Base-by-base conservation (phyloP, 2,797 vertebrate species). In the Sciurus carolinensis region DNA sequence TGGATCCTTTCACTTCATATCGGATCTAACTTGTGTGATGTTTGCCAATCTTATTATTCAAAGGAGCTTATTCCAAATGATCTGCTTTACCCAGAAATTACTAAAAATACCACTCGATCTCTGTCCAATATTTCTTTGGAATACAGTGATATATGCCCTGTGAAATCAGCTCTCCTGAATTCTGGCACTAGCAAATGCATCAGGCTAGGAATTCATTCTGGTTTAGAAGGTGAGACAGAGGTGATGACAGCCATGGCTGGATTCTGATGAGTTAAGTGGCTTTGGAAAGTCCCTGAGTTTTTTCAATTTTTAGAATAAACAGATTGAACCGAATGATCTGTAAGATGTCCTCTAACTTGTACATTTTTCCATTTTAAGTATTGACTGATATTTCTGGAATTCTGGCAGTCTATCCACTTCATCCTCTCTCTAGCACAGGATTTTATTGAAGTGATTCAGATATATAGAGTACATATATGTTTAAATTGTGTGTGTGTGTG, bases 41-140 rank as follows among this genome's bases (percentile, higher is more conserved):
- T 96, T 96, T 96, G 91, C 52, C 92, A 94, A 66, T 33, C 13
- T 36, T 85, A 0, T 93, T 90, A 80, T 67, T 89, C 81, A 80
- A 94, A 95, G 79, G 92, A 77, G n/a, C 85, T 83, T 87, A 88
- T 86, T 89, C 44, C 88, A 92, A 75, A 76, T 54, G 44, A 42
- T 79, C 64, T 87, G 33, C 39, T 88, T 97, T 95, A 47, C 36
- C 39, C 62, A 80, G 82, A 86, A 97, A 82, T 87, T 30, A 12
- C 87, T 90, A 73, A 91, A 88, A 95, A 89, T 95, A 81, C 52
- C 59, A 36, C 71, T 11, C 52, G 59, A 83, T 85, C 22, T 82
- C 85, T 93, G 52, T 80, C 85, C 75, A 94, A 3, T 73, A 88
- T 93, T 62, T 26, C n/a, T 83, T 94, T 64, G 90, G 77, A 93